A percentile compares a stretch with the other conserved stretches of the same genome.
Evolutionary conservation across 2,797 vertebrate genomes (phyloP).

Genomic region (Gorsachius magnificus): DNA sequence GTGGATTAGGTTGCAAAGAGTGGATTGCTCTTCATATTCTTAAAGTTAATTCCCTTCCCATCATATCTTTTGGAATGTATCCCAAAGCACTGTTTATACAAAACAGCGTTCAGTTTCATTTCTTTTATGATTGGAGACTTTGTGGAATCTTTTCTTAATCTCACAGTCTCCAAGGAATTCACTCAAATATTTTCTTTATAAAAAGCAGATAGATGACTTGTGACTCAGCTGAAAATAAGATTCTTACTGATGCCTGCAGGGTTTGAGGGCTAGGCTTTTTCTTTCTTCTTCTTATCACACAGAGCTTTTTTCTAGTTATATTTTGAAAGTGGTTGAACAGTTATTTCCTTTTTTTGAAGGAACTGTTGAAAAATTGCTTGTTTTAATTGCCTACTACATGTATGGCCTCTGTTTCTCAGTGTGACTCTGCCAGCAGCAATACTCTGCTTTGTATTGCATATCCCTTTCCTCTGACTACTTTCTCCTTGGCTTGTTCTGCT

Average conservation of each 20-base stretch:
- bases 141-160: conserved; percentile 42
- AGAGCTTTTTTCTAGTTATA: background rate
- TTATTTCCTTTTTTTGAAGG: background rate
- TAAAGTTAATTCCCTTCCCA: background rate
- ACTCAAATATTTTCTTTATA: background rate
- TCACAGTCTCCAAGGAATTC: conserved; percentile 7
- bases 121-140: background rate
- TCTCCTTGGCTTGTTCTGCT: background rate
- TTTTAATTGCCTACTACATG: background rate
- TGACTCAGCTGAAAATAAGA: background rate
- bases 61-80: conserved; percentile 7
- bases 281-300: background rate
- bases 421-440: background rate
- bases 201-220: background rate
- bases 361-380: background rate
- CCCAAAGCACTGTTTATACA: conserved; percentile 1
- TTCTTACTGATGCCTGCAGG: background rate
- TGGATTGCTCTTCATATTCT: background rate
- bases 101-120: background rate
- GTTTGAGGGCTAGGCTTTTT: background rate
- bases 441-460: background rate
- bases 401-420: background rate
- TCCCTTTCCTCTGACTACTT: background rate
- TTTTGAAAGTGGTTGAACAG: background rate
- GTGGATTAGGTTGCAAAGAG: background rate